These are phyloP conservation scores for Orcinus orca DNA, from an alignment of 2,113 vertebrate genomes.

Conservation along the genomic window DNA sequence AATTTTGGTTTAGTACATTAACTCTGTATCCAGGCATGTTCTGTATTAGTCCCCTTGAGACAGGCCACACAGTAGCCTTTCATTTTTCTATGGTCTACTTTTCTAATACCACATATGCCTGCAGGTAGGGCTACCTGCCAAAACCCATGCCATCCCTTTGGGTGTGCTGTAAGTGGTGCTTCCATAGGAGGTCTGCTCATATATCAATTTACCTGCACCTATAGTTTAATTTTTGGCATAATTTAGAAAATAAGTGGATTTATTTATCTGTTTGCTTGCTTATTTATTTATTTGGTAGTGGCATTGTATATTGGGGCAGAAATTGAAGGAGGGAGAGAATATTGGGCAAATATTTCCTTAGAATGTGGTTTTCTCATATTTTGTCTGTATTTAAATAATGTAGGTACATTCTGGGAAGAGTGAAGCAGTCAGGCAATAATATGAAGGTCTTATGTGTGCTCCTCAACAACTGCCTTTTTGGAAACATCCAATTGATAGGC, in stretches of 20 bases:
- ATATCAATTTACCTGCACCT: background rate
- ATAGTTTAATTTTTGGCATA: background rate
- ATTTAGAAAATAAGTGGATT: background rate
- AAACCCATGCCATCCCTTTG: background rate
- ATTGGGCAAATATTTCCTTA: background rate
- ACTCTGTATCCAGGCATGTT: background rate
- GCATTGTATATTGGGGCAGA: background rate
- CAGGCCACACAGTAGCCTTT: background rate
- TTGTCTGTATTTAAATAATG: background rate
- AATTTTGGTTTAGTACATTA: conserved; percentile 46
- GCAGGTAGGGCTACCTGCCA: background rate
- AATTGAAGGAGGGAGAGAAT: background rate
- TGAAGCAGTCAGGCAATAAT: background rate
- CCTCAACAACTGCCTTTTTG: background rate
- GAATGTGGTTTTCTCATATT: background rate
- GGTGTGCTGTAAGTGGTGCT: background rate
- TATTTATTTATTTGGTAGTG: background rate
- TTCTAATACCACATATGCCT: background rate
- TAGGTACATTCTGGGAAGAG: background rate
- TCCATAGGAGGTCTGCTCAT: background rate
- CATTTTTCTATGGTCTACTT: background rate
- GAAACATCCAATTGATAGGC: background rate
- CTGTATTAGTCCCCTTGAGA: background rate
- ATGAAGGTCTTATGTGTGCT: background rate
- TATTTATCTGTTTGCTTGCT: background rate